phyloP scores from a whole-genome alignment of 2,888 invertebrate species.

The Pemphredon lugubris region DNA sequence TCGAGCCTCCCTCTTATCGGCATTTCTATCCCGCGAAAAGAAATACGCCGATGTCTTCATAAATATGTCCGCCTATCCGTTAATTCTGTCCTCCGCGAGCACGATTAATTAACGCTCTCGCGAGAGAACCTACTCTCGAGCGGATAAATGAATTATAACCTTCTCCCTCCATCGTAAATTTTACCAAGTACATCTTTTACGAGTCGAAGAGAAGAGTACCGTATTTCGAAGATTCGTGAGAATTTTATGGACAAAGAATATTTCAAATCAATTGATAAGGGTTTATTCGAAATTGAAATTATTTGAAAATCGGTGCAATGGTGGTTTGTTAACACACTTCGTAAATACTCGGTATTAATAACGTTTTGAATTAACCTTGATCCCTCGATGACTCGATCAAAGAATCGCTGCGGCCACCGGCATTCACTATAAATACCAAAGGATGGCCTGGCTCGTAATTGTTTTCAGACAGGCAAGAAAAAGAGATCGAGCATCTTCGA shows the following conservation, averaged over 20 bases:
- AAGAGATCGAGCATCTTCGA: constrained; percentile 35
- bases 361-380: too few species aligned
- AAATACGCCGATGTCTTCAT: constrained; percentile 46
- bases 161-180: neutral
- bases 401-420: neutral
- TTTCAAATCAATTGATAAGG: too few species aligned
- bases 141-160: constrained; percentile 11
- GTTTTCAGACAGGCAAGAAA: constrained; percentile 36
- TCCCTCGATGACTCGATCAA: too few species aligned
- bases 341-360: too few species aligned
- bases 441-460: too few species aligned
- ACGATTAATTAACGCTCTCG: constrained; percentile 39
- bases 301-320: too few species aligned
- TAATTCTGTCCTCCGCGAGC: constrained; percentile 26
- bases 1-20: constrained; percentile 44
- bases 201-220: neutral
- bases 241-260: too few species aligned
- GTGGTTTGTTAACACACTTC: too few species aligned
- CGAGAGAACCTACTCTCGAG: neutral
- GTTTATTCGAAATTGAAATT: too few species aligned
- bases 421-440: too few species aligned
- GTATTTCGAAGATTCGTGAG: too few species aligned
- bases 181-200: too few species aligned
- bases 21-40: constrained; percentile 16
- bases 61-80: constrained; percentile 31